Evolutionary conservation across 2,113 vertebrate species (phyloP).

Genomic region (Nicator chloris): DNA sequence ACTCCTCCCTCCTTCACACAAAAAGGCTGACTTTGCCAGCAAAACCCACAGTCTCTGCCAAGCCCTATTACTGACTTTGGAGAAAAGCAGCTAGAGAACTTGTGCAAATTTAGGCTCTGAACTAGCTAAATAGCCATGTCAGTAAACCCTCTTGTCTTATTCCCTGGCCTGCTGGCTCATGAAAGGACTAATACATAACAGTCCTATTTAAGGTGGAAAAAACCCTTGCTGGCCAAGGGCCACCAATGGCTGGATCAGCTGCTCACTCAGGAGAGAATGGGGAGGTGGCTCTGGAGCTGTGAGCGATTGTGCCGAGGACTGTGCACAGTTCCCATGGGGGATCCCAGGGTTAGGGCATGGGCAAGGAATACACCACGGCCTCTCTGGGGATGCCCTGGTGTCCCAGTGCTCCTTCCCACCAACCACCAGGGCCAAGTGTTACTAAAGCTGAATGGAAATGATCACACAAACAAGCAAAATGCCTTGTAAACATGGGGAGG

Average conservation of each 20-base stretch:
- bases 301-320: background rate
- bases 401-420: background rate
- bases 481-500: background rate
- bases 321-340: fast-evolving
- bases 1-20: constrained; percentile 40
- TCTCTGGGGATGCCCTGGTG: background rate
- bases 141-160: constrained; percentile 41
- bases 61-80: constrained; percentile 42
- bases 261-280: background rate
- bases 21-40: constrained; percentile 58
- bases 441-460: background rate
- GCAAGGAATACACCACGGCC: background rate
- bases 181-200: constrained; percentile 37
- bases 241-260: background rate
- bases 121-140: constrained; percentile 53
- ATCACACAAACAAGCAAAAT: background rate
- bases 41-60: constrained; percentile 40
- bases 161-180: constrained; percentile 23
- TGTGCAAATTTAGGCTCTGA: constrained; percentile 38
- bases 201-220: constrained; percentile 45
- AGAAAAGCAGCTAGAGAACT: constrained; percentile 49
- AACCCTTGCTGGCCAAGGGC: constrained; percentile 13
- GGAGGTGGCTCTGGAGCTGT: background rate
- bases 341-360: background rate
- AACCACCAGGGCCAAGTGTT: background rate